A percentile compares a stretch with the other conserved stretches of the same genome.
These are phyloP conservation scores for Chanos chanos DNA, from an alignment of 2,797 vertebrate genomes.

Conservation along the genomic window DNA sequence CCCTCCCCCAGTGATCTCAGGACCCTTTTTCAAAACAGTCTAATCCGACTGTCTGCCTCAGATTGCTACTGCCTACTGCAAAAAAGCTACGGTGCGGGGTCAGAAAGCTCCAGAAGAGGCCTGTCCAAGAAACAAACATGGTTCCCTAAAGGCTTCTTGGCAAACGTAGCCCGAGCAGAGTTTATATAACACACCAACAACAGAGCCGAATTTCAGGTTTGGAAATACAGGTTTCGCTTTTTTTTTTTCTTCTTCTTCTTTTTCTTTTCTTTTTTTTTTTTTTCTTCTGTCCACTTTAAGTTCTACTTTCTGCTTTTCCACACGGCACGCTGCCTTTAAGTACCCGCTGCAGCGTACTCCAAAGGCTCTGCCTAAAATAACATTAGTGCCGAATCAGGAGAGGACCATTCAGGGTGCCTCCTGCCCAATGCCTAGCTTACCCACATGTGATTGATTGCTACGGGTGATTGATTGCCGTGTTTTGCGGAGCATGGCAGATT, in stretches of 20 bases:
- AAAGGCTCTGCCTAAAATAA: conserved; percentile 19
- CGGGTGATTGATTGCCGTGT: conserved; percentile 55
- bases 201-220: conserved; percentile 6
- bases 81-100: too few relatives aligned
- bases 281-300: conserved; percentile 9
- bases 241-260: too few relatives aligned
- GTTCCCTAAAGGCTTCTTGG: not conserved
- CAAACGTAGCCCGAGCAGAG: too few relatives aligned
- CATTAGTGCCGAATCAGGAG: not conserved
- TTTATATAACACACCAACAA: too few relatives aligned
- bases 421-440: not conserved
- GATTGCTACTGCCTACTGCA: too few relatives aligned
- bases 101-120: not conserved
- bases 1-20: not conserved
- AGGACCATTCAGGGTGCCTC: not conserved
- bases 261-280: too few relatives aligned
- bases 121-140: conserved; percentile 1
- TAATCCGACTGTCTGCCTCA: too few relatives aligned
- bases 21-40: not conserved
- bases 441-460: conserved; percentile 37
- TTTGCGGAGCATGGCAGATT: conserved; percentile 35
- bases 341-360: not conserved
- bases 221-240: too few relatives aligned
- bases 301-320: too few relatives aligned
- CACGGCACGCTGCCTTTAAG: conserved; percentile 10